Conservation (phyloP, 1,140 invertebrate species). For the Aphis craccivora region DNA sequence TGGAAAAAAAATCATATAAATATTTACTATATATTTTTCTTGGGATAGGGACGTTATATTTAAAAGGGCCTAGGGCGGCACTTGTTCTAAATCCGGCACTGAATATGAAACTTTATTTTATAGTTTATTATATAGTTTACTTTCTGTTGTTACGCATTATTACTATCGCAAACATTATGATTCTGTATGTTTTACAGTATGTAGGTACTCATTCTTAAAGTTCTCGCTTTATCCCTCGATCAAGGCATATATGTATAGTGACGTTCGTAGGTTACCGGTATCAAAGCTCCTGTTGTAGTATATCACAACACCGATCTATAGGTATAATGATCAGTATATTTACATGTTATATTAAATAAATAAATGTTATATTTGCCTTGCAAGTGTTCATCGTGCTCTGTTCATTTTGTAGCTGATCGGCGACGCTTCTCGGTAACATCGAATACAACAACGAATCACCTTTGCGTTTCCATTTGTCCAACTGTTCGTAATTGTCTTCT, state of each 20-base stretch:
- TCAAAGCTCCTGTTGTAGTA: not conserved
- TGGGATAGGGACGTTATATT: too few relatives aligned
- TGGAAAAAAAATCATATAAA: too few relatives aligned
- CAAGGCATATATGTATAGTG: not conserved
- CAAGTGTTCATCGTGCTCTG: slow-evolving; percentile 80
- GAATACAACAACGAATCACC: slow-evolving; percentile 90
- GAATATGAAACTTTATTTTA: not conserved
- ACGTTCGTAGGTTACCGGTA: not conserved
- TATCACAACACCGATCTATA: not conserved
- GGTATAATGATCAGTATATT: too few relatives aligned
- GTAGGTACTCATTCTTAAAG: not conserved
- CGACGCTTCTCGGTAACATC: slow-evolving; percentile 86
- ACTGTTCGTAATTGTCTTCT: slow-evolving; percentile 74
- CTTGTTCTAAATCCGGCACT: too few relatives aligned
- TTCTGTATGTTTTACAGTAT: not conserved
- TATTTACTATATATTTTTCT: too few relatives aligned
- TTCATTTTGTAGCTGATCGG: slow-evolving; percentile 76
- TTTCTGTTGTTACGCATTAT: not conserved
- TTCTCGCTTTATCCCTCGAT: not conserved
- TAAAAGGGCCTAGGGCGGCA: too few relatives aligned
- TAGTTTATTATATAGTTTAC: not conserved
- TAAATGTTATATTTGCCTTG: slow-evolving; percentile 67
- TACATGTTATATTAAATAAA: not conserved
- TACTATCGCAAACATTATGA: not conserved
- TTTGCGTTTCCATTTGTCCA: slow-evolving; percentile 84